Evolutionary conservation across 1,140 invertebrate species (phyloP).

Genomic region (Aphelinus certus): DNA sequence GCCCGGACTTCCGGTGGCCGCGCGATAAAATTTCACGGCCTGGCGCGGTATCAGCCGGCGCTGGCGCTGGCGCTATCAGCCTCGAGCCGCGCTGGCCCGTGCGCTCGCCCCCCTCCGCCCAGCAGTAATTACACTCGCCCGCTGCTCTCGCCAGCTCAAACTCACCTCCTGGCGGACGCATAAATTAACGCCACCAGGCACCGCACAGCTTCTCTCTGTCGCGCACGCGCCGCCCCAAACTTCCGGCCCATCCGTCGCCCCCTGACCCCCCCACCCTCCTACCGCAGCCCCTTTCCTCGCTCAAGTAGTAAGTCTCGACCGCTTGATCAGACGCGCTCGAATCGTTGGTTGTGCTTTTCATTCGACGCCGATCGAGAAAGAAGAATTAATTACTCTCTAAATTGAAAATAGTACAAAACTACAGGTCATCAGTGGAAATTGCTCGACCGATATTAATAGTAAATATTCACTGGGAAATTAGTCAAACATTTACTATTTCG

Average conservation of each 20-base stretch:
- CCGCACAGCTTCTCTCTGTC: neutral
- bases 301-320: constrained; percentile 12
- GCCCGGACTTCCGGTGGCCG: constrained; percentile 26
- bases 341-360: no score
- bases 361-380: no score
- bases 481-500: no score
- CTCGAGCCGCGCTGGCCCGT: neutral
- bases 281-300: neutral
- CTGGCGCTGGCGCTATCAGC: constrained; percentile 24
- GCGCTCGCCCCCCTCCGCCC: neutral
- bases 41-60: neutral
- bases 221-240: constrained; percentile 16
- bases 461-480: no score
- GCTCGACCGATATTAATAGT: no score
- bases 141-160: neutral
- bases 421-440: no score
- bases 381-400: no score
- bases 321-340: constrained; percentile 17
- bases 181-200: constrained; percentile 22
- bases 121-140: constrained; percentile 32
- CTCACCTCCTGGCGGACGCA: constrained; percentile 10
- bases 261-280: no score
- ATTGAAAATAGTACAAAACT: no score
- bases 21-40: constrained; percentile 36
- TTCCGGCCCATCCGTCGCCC: no score